Base-by-base conservation (phyloP, 64 coral and sea anemone species). In the Acropora yongei region DNA sequence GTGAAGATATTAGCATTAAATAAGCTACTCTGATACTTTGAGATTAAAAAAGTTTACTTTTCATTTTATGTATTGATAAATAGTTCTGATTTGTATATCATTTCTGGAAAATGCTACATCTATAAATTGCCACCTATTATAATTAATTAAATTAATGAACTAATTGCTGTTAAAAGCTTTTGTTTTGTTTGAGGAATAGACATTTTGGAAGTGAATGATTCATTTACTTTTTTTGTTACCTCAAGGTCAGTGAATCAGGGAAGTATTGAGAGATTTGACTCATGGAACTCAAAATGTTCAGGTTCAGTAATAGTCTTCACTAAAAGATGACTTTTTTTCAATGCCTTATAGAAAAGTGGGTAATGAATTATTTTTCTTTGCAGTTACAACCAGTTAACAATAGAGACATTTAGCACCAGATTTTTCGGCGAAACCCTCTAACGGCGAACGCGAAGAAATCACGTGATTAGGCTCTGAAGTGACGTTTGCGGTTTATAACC, bases 181-280 rank as follows among this genome's bases (percentile, higher is more conserved):
- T 78, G 6, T 78, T 88, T 88, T 78, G 77, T 78, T 88, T 78
- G 74, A 65, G 53, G 74, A 88, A 61, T 57, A 72, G 77, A 88
- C 73, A 88, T 88, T 88, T 88, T 88, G 86, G 53, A 78, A 88
- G 40, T 88, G 86, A 57, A 63, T 79, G 87, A 89, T 79, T 79
- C 6, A 89, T 89, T 78, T 43, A 77, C 30, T 58, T 67, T 89
- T 77, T 78, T 89, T 44, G 41, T 80, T 89, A 72, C 58, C 76
- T 49, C 71, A 80, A 90, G 77, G 88, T 90, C 60, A 90, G 77
- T 80, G 57, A 69, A 79, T 90, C 76, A 90, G 41, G 61, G 58
- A 90, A 69, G 43, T 90, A 80, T 71, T 90, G 76, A 72, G 50
- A 80, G 61, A 90, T 58, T 49, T 80, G 75, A 89, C 88, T 79